Percentiles rank a stretch among this genome's conserved stretches.
Conservation (phyloP, 2,888 invertebrate genomes). For the Dicyrtomina minuta region DNA sequence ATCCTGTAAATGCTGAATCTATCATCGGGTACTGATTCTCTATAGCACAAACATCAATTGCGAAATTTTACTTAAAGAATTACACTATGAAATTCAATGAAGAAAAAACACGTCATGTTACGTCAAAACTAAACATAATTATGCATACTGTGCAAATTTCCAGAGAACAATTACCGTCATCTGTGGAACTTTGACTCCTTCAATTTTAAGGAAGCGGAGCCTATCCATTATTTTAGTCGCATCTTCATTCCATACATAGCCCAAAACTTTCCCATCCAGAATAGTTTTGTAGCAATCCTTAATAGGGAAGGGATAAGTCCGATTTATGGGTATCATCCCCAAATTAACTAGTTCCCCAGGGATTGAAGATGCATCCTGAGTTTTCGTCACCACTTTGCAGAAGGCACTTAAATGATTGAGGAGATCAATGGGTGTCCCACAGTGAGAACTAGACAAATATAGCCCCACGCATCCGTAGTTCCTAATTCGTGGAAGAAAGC, state of each 20-base stretch:
- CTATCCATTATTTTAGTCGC: constrained; percentile 67
- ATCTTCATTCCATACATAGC: constrained; percentile 69
- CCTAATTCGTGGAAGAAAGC: constrained; percentile 93
- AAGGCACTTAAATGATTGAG: constrained; percentile 90
- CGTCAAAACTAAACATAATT: too few species aligned
- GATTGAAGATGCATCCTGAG: constrained; percentile 60
- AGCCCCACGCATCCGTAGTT: constrained; percentile 98
- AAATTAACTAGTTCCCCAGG: constrained; percentile 62
- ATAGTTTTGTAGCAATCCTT: constrained; percentile 68
- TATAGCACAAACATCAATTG: too few species aligned
- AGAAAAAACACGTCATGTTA: too few species aligned
- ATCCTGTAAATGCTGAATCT: too few species aligned
- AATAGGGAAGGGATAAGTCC: constrained; percentile 54
- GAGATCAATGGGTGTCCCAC: constrained; percentile 95
- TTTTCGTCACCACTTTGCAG: constrained; percentile 67
- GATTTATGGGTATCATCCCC: constrained; percentile 57
- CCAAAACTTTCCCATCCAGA: constrained; percentile 80
- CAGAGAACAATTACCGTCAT: constrained; percentile 79
- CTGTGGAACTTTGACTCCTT: constrained; percentile 65
- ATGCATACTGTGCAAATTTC: too few species aligned
- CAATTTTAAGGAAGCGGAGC: constrained; percentile 76
- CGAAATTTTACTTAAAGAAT: too few species aligned
- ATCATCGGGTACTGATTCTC: too few species aligned
- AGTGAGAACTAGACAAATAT: constrained; percentile 98
- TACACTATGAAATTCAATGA: too few species aligned